Conservation (phyloP, 2,113 vertebrate species). For the Gobiocypris rarus region DNA sequence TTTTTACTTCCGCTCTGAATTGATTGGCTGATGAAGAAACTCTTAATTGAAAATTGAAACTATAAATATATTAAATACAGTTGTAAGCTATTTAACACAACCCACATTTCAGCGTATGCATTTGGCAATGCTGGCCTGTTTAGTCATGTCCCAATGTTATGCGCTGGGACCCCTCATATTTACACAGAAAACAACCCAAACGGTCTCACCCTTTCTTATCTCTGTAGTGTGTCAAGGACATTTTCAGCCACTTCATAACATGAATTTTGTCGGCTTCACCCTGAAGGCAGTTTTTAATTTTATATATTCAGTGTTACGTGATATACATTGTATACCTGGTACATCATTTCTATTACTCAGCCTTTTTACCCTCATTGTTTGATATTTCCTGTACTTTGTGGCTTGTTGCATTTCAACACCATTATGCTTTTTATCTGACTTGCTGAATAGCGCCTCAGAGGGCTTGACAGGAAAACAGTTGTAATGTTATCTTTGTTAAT, state of each 20-base stretch:
- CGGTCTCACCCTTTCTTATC: conserved; percentile 2
- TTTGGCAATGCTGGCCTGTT: conserved; percentile 25
- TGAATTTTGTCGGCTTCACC: background rate
- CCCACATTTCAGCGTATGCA: background rate
- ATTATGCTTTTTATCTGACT: background rate
- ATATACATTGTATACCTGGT: background rate
- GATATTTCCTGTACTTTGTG: background rate
- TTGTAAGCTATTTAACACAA: background rate
- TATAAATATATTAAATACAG: too few relatives aligned
- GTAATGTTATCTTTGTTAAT: background rate
- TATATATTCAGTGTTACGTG: background rate
- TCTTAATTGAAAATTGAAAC: too few relatives aligned
- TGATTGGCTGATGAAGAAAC: background rate
- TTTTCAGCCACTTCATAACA: conserved; percentile 18
- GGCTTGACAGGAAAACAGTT: background rate
- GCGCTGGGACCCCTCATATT: conserved; percentile 18
- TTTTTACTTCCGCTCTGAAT: background rate
- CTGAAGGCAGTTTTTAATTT: background rate
- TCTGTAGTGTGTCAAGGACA: conserved; percentile 15
- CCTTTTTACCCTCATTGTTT: background rate
- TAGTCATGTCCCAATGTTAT: conserved; percentile 27
- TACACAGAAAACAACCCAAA: conserved; percentile 29
- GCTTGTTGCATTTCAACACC: background rate
- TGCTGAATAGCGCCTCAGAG: background rate
- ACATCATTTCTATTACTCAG: background rate